A percentile compares a stretch with the other conserved stretches of the same genome.
Evolutionary conservation across 64 coral and sea anemone genomes (phyloP).

Genomic region (Actinia tenebrosa): DNA sequence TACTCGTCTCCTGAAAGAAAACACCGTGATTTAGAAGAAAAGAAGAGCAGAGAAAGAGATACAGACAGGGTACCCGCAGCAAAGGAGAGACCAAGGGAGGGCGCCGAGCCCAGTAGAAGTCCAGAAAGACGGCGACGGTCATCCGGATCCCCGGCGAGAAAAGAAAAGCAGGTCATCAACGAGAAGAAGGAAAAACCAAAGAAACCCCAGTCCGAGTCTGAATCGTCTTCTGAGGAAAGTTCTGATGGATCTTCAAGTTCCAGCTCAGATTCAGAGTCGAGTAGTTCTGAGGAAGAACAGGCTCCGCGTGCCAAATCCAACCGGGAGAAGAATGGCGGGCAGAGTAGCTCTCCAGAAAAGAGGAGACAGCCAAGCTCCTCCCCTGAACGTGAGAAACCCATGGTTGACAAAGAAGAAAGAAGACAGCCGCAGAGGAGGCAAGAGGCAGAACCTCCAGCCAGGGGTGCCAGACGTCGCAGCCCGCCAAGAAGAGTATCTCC

Average conservation of each 20-base stretch:
- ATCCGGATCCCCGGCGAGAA: not conserved
- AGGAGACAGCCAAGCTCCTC: not conserved
- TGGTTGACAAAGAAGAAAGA: not conserved
- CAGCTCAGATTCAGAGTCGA: not conserved
- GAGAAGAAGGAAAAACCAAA: conserved; percentile 4
- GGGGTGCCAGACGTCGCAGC: not conserved
- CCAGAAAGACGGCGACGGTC: not conserved
- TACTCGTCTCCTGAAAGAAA: not conserved
- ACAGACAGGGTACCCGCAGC: not conserved
- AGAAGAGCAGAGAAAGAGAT: not conserved
- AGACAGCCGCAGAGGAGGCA: not conserved
- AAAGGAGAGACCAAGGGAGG: not conserved
- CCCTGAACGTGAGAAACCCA: not conserved
- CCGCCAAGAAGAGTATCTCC: not conserved
- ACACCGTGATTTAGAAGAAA: not conserved
- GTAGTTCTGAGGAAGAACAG: not conserved
- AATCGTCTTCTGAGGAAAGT: conserved; percentile 8
- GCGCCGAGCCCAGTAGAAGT: not conserved
- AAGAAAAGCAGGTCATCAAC: not conserved
- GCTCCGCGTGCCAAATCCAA: not conserved
- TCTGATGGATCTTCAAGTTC: conserved; percentile 4
- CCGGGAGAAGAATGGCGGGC: not conserved
- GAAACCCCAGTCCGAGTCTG: conserved; percentile 8
- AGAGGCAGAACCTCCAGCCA: not conserved
- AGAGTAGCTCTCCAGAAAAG: not conserved